phyloP scores from a whole-genome alignment of 1,140 invertebrate species.

The Drepana arcuata region DNA sequence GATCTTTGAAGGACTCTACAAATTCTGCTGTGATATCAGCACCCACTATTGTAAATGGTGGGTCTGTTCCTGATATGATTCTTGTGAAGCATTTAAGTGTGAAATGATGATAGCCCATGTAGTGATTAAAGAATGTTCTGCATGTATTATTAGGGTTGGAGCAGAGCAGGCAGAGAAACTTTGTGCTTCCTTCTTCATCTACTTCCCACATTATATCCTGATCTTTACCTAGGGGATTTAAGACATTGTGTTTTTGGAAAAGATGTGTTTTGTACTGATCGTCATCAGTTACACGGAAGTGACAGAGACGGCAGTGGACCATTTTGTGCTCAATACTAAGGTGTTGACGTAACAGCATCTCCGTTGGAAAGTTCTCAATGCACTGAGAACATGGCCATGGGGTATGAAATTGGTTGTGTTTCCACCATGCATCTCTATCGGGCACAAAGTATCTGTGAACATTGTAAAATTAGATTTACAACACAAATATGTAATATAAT shows the following conservation, averaged over 20 bases:
- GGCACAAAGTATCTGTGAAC: constrained; percentile 58
- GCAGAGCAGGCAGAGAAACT: constrained; percentile 53
- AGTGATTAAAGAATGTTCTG: constrained; percentile 53
- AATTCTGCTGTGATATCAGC: constrained; percentile 52
- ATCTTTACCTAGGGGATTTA: constrained; percentile 36
- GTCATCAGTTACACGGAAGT: constrained; percentile 50
- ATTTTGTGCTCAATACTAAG: constrained; percentile 45
- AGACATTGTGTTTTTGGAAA: constrained; percentile 57
- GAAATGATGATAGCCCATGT: constrained; percentile 60
- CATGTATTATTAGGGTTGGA: constrained; percentile 35
- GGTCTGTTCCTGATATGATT: constrained; percentile 48
- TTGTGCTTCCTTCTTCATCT: constrained; percentile 32
- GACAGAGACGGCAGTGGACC: constrained; percentile 62
- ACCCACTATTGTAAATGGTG: constrained; percentile 48
- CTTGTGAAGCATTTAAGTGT: constrained; percentile 54
- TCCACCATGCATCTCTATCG: constrained; percentile 43
- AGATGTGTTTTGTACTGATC: constrained; percentile 52
- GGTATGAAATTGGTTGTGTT: constrained; percentile 48
- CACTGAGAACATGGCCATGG: constrained; percentile 66
- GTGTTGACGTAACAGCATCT: constrained; percentile 38
- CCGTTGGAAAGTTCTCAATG: constrained; percentile 41
- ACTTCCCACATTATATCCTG: constrained; percentile 45
- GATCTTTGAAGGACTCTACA: constrained; percentile 36
- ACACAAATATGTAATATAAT: too few species aligned
- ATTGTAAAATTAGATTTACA: constrained; percentile 1